Evolutionary conservation across 2,797 vertebrate genomes (phyloP).

Genomic region (Crocidura indochinensis): DNA sequence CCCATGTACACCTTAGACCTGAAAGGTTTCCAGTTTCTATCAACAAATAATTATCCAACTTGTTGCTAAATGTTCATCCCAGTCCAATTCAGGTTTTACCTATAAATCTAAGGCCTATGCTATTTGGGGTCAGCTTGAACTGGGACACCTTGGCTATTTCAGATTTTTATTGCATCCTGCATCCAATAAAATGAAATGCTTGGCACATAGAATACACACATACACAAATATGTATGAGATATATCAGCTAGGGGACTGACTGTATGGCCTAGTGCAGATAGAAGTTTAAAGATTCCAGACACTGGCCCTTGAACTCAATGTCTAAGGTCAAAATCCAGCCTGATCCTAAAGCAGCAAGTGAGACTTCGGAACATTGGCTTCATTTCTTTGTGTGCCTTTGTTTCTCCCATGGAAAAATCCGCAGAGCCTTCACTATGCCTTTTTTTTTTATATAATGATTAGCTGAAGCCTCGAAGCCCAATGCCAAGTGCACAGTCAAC

Average conservation of each 20-base stretch:
- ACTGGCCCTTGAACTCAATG: neutral
- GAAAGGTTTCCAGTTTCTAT: neutral
- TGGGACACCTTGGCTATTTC: neutral
- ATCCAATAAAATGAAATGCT: slow-evolving; percentile 36
- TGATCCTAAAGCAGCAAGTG: neutral
- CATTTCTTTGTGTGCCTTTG: neutral
- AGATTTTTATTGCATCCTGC: slow-evolving; percentile 41
- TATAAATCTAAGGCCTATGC: slow-evolving; percentile 23
- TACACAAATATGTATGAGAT: neutral
- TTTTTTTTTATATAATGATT: neutral
- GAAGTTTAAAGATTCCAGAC: neutral
- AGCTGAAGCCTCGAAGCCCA: neutral
- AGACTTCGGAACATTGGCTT: neutral
- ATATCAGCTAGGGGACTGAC: slow-evolving; percentile 25
- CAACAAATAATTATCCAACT: neutral
- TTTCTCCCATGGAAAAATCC: slow-evolving; percentile 34
- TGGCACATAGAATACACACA: neutral
- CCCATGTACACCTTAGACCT: neutral
- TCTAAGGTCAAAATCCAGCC: neutral
- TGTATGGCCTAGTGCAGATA: neutral
- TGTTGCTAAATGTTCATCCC: neutral
- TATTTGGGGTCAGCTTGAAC: neutral
- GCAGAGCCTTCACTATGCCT: neutral
- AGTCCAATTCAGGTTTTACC: neutral
- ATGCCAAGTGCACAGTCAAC: neutral